A percentile compares a stretch with the other conserved stretches of the same genome.
Evolutionary conservation across 2,888 invertebrate species (phyloP).

Genomic region (Harpalus rufipes): DNA sequence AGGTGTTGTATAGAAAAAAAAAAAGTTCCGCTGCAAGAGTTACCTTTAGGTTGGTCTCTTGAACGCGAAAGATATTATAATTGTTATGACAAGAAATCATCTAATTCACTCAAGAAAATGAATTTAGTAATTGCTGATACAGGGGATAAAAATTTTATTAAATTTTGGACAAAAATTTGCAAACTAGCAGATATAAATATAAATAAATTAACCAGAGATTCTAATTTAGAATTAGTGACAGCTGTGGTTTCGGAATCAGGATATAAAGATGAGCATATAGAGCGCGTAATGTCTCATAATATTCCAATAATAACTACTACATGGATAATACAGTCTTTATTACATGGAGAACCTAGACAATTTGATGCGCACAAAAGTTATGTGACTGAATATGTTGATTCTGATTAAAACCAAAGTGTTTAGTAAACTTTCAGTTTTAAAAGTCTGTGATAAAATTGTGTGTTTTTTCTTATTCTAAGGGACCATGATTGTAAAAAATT

Average conservation of each 20-base stretch:
- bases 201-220: constrained; percentile 63
- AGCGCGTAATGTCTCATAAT: constrained; percentile 79
- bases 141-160: constrained; percentile 78
- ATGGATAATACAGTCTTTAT: constrained; percentile 85
- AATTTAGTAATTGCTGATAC: constrained; percentile 74
- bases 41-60: constrained; percentile 83
- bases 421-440: constrained; percentile 37
- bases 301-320: constrained; percentile 84
- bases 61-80: constrained; percentile 77
- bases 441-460: constrained; percentile 54
- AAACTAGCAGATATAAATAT: constrained; percentile 78
- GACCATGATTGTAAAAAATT: constrained; percentile 23
- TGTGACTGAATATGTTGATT: constrained; percentile 65
- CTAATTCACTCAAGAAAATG: constrained; percentile 73
- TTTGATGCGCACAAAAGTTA: constrained; percentile 67
- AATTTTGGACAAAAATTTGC: constrained; percentile 83
- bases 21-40: constrained; percentile 76
- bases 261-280: constrained; percentile 80
- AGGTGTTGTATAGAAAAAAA: constrained; percentile 79
- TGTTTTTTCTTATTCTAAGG: constrained; percentile 39
- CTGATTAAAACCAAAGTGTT: constrained; percentile 56
- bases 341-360: constrained; percentile 78
- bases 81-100: constrained; percentile 74
- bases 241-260: constrained; percentile 82
- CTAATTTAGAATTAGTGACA: constrained; percentile 69